Evolutionary conservation across 2,888 invertebrate genomes (phyloP).

Genomic region (Stegophylla sp.): DNA sequence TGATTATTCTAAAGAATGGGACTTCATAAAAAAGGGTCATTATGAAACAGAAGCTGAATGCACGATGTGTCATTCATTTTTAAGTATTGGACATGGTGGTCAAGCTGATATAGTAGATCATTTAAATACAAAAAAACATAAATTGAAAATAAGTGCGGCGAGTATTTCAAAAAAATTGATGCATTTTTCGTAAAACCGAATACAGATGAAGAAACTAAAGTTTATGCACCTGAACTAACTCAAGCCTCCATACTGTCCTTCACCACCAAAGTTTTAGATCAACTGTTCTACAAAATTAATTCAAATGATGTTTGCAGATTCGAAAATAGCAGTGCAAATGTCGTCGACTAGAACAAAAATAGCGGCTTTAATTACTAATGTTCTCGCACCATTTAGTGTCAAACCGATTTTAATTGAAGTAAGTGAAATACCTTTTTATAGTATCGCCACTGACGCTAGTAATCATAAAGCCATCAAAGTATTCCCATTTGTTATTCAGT

Average conservation of each 20-base stretch:
- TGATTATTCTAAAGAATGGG: neutral
- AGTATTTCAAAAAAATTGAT: conserved; percentile 6
- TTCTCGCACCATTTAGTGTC: too few relatives aligned
- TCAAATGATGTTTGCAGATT: too few relatives aligned
- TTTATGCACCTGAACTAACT: too few relatives aligned
- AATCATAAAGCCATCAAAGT: too few relatives aligned
- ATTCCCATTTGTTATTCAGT: neutral
- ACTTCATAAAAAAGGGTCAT: neutral
- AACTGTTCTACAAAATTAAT: neutral
- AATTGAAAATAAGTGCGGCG: conserved; percentile 13
- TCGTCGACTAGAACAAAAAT: too few relatives aligned
- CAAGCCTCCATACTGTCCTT: neutral
- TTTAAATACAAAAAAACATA: conserved; percentile 6
- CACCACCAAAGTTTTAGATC: neutral
- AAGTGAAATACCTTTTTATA: too few relatives aligned
- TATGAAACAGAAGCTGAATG: neutral
- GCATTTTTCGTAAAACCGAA: neutral
- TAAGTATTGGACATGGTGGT: neutral
- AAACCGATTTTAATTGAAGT: too few relatives aligned
- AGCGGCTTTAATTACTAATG: too few relatives aligned
- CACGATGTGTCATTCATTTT: neutral
- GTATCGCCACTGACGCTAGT: neutral
- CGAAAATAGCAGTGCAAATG: too few relatives aligned
- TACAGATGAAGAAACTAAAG: neutral
- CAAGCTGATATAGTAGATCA: neutral